Percentiles rank a stretch among this genome's conserved stretches.
Conservation (phyloP, 1,140 invertebrate genomes). For the Bicyclus anynana region DNA sequence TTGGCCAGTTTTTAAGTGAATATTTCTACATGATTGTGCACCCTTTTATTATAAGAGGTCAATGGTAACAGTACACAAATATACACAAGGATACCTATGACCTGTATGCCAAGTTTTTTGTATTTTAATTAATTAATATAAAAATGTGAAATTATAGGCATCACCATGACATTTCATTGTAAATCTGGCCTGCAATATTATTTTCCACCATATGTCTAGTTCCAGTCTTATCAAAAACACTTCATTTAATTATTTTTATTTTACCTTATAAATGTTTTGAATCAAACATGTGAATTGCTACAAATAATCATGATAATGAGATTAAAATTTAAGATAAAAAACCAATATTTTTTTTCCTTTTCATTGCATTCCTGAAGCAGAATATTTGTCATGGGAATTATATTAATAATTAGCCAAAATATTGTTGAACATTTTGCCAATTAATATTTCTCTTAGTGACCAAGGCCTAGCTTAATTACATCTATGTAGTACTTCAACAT, state of each 20-base stretch:
- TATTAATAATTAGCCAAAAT: not conserved
- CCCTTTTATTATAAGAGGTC: too few relatives aligned
- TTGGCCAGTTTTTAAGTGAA: too few relatives aligned
- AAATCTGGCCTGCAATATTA: not conserved
- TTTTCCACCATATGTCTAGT: not conserved
- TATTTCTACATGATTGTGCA: too few relatives aligned
- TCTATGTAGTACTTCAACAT: not conserved
- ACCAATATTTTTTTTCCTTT: not conserved
- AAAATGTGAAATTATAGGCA: not conserved
- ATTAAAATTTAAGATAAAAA: not conserved
- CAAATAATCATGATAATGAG: too few relatives aligned
- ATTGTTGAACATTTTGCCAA: too few relatives aligned
- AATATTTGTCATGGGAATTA: constrained; percentile 6
- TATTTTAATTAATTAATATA: not conserved
- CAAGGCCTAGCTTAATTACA: not conserved
- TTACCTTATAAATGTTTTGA: not conserved
- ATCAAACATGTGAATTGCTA: not conserved
- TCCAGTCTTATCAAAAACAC: too few relatives aligned
- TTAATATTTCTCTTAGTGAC: not conserved
- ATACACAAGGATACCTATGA: not conserved
- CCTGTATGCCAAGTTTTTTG: not conserved
- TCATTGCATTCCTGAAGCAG: not conserved
- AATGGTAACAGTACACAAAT: too few relatives aligned
- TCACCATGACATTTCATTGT: not conserved
- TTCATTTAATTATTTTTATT: too few relatives aligned